A percentile compares a stretch with the other conserved stretches of the same genome.
Conservation (phyloP, 92 coral and sea anemone species). For the Zoanthus sociatus region DNA sequence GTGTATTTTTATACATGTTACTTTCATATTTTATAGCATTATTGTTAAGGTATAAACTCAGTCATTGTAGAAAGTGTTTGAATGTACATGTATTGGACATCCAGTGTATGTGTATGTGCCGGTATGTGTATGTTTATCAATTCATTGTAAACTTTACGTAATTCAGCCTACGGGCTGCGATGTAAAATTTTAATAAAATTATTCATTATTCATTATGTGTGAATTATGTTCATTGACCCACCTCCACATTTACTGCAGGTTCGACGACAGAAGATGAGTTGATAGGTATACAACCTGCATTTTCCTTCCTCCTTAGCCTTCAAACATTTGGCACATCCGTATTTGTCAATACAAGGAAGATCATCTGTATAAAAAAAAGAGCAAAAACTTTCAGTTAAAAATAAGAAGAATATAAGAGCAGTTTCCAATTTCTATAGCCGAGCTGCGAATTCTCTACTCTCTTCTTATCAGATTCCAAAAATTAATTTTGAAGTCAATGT, state of each 20-base stretch:
- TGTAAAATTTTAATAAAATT: not conserved
- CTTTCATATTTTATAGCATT: not conserved
- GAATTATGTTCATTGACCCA: not conserved
- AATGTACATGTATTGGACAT: too few relatives aligned
- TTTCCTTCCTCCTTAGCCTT: slow-evolving; percentile 16
- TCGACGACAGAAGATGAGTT: slow-evolving; percentile 25
- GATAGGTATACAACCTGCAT: slow-evolving; percentile 33
- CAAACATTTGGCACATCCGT: slow-evolving; percentile 24
- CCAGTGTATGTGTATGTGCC: too few relatives aligned
- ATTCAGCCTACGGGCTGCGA: too few relatives aligned
- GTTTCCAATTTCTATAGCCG: not conserved
- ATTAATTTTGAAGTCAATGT: too few relatives aligned
- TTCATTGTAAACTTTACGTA: not conserved
- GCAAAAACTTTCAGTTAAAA: not conserved
- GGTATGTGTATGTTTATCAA: too few relatives aligned
- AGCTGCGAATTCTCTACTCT: too few relatives aligned
- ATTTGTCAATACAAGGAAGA: slow-evolving; percentile 32
- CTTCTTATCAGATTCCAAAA: too few relatives aligned
- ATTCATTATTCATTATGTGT: too few relatives aligned
- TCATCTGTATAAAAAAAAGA: not conserved
- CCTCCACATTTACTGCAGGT: slow-evolving; percentile 40
- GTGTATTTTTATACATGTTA: not conserved
- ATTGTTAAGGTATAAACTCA: not conserved
- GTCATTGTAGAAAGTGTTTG: too few relatives aligned
- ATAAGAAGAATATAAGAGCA: not conserved